Evolutionary conservation across 2,113 vertebrate species (phyloP).

Genomic region (Pseudorasbora parva): DNA sequence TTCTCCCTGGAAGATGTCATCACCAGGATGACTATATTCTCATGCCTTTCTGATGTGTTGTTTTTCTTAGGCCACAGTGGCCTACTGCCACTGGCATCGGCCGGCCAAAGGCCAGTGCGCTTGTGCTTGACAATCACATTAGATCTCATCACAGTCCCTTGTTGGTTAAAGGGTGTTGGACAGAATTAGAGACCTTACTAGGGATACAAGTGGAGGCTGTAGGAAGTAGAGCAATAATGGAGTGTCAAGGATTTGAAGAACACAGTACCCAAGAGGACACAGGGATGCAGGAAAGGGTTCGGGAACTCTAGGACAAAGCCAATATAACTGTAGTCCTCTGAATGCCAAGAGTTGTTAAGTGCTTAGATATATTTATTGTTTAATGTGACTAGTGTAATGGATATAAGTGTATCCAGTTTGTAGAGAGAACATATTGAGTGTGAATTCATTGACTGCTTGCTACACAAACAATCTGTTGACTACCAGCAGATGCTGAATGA

Average conservation of each 20-base stretch:
- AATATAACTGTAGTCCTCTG: background rate
- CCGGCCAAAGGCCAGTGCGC: conserved; percentile 17
- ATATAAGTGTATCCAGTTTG: background rate
- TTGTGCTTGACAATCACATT: conserved; percentile 48
- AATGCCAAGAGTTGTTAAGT: background rate
- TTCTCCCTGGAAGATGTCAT: conserved; percentile 38
- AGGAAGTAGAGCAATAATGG: conserved; percentile 26
- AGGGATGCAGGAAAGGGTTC: background rate
- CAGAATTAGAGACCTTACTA: conserved; percentile 29
- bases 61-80: conserved; percentile 35
- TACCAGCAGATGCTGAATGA: background rate
- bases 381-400: background rate
- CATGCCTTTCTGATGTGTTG: conserved; percentile 36
- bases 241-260: conserved; percentile 23
- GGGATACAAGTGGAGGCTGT: background rate
- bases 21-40: conserved; percentile 12
- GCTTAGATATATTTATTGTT: background rate
- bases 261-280: background rate
- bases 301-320: background rate
- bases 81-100: conserved; percentile 28
- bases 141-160: conserved; percentile 44
- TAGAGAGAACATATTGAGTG: background rate
- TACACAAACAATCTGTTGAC: background rate
- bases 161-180: conserved; percentile 39
- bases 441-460: background rate